Evolutionary conservation across 2,113 vertebrate genomes (phyloP).

Genomic region (Heterocephalus glaber): DNA sequence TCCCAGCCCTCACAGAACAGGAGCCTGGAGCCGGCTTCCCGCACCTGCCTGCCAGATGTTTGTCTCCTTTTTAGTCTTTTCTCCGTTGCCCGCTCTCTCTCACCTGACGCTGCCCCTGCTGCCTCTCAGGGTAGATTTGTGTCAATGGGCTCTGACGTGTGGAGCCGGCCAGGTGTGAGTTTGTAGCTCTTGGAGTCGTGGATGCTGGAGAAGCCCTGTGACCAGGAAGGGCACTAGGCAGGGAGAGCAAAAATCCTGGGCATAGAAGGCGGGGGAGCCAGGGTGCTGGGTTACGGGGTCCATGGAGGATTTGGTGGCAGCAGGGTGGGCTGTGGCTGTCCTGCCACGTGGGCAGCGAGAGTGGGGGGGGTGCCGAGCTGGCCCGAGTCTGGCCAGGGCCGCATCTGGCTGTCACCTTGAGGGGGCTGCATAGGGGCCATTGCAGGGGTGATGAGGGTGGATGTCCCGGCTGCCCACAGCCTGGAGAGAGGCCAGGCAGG

Average conservation of each 20-base stretch:
- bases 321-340: background rate
- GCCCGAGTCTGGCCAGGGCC: background rate
- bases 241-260: background rate
- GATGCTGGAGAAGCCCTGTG: rapidly evolving
- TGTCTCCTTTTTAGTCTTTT: background rate
- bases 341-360: background rate
- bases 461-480: background rate
- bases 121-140: background rate
- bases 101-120: no score
- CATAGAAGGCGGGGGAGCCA: rapidly evolving
- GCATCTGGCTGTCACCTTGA: rapidly evolving
- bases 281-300: background rate
- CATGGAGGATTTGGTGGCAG: background rate
- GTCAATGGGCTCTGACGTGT: background rate
- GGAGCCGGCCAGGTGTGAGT: background rate
- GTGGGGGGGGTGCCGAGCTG: background rate
- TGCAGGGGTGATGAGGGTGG: rapidly evolving
- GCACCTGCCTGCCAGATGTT: background rate
- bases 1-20: background rate
- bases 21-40: background rate
- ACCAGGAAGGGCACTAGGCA: rapidly evolving
- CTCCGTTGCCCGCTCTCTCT: background rate
- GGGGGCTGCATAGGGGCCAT: background rate
- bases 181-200: background rate
- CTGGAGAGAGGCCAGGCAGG: background rate